Base-by-base conservation (phyloP, 2,888 invertebrate species). In the Thumatha senex region DNA sequence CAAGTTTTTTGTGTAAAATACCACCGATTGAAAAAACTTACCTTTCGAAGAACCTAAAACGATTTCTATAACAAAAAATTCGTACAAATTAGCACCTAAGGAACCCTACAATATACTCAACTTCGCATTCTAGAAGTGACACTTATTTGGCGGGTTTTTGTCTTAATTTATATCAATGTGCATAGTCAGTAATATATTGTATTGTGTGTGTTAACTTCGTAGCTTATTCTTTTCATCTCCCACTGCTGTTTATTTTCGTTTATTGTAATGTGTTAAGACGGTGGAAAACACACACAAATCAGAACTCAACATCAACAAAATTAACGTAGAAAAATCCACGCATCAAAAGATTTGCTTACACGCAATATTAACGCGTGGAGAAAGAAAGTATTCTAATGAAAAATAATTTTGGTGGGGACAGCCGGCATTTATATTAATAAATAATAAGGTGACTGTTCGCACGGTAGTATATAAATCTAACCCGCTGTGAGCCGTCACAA, bases 371-470 rank as follows among this genome's bases (percentile, higher is more conserved):
- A 76, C 72, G 67, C 73, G 71, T 75, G 67, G 58, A 51, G 67
- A 58, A 54, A 53, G 67, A 68, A 71, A 75, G 67, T 72, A 75
- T 76, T 72, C 75, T 84, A 84, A 86, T 85, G 84, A 82, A 82
- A 83, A 84, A 84, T 83, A 80, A 85, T 83, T 84, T 78, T 63
- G 73, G 74, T 75, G 86, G 58, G 80, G 87, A 89, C 86, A 78
- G 76, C 63, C 56, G 59, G 70, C 82, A 87, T 89, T 86, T 82
- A 88, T 89, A 83, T 84, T 83, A 86, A 89, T 89, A 84, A 83
- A 85, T 83, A 87, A 82, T 80, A 84, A 80, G 80, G 80, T 77
- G 83, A 84, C 84, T 72, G 84, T 85, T 86, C 81, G 80, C 86
- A 86, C 82, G 81, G 81, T 72, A 76, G 78, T 84, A 80, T 75